Evolutionary conservation across 2,113 vertebrate genomes (phyloP).

Genomic region (Syngnathus floridae): DNA sequence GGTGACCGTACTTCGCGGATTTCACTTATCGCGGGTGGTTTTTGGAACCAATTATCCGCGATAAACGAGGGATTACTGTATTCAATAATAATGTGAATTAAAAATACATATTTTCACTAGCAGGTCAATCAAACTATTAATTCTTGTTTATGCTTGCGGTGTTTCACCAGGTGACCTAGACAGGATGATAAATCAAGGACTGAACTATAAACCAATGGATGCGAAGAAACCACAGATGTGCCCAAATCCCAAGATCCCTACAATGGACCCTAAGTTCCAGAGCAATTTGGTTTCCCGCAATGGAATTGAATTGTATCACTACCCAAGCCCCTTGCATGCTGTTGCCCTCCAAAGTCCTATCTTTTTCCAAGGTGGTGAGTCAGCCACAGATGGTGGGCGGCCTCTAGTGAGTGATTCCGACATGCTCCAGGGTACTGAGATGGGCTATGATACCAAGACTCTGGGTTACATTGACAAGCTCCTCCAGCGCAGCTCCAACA

Average conservation of each 20-base stretch:
- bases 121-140: slow-evolving; percentile 4
- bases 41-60: no score
- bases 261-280: slow-evolving; percentile 78
- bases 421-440: slow-evolving; percentile 32
- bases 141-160: slow-evolving; percentile 21
- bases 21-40: no score
- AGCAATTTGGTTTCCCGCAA: slow-evolving; percentile 77
- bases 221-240: slow-evolving; percentile 43
- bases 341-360: slow-evolving; percentile 92
- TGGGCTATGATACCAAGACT: slow-evolving; percentile 50
- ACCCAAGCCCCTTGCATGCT: slow-evolving; percentile 90
- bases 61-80: no score
- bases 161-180: slow-evolving; percentile 83
- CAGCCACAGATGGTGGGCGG: slow-evolving; percentile 24
- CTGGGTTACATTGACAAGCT: slow-evolving; percentile 78
- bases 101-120: no score
- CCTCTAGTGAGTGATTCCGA: slow-evolving; percentile 21
- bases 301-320: slow-evolving; percentile 82
- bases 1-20: no score
- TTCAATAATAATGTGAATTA: no score
- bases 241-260: slow-evolving; percentile 43
- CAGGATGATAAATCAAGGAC: slow-evolving; percentile 54
- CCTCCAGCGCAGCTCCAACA: slow-evolving; percentile 70
- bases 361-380: slow-evolving; percentile 67
- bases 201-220: slow-evolving; percentile 60